Conservation (phyloP, 2,113 vertebrate species). For the Columbina picui region DNA sequence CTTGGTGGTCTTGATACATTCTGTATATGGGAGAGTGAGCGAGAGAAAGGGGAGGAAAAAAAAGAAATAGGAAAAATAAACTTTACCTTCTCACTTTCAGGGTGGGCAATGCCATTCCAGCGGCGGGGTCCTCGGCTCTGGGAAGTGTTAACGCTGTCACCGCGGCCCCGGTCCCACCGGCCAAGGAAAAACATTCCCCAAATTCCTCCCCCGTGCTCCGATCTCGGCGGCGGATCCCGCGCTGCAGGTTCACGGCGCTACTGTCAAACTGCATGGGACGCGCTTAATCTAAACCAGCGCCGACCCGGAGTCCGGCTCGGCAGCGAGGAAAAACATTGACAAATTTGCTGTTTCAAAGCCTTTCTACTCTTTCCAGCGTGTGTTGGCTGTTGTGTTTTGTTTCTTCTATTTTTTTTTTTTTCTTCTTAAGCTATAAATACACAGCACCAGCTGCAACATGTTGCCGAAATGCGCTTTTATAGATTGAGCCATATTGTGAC, state of each 20-base stretch:
- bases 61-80: conserved; percentile 93
- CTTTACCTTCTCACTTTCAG: conserved; percentile 90
- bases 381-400: conserved; percentile 19
- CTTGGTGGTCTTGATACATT: conserved; percentile 89
- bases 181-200: conserved; percentile 79
- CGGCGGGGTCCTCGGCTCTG: conserved; percentile 85
- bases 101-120: conserved; percentile 94
- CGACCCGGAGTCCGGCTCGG: not conserved
- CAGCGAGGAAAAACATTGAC: conserved; percentile 11
- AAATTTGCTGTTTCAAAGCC: conserved; percentile 38
- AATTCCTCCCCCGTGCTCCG: conserved; percentile 73
- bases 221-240: conserved; percentile 58
- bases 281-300: conserved; percentile 73
- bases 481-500: conserved; percentile 83
- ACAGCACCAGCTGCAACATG: conserved; percentile 82
- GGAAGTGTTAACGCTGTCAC: conserved; percentile 96
- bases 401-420: not conserved
- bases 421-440: conserved; percentile 51
- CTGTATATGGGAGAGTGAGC: conserved; percentile 76
- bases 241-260: conserved; percentile 70
- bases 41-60: conserved; percentile 75
- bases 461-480: conserved; percentile 76
- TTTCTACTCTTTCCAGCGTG: conserved; percentile 45
- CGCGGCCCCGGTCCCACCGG: conserved; percentile 61
- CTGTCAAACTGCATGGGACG: conserved; percentile 76